Evolutionary conservation across 1,140 invertebrate species (phyloP), one percentile per base, ranked within the genome.

Genomic region (Drosophila grimshawi): DNA sequence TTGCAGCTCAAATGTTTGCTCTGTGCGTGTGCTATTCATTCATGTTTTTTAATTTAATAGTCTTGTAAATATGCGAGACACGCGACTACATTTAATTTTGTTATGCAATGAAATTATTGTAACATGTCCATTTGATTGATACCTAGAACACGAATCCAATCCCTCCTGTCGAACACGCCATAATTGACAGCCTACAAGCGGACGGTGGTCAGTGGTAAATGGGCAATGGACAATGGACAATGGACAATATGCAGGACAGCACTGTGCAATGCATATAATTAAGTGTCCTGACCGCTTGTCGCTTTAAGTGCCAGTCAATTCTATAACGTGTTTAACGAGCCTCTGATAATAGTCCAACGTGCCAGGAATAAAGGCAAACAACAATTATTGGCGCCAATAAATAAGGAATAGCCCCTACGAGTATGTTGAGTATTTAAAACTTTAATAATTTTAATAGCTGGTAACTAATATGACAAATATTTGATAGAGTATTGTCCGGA

Each of bases 1-100:
- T 88, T 61, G 60, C 63, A 68, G 71, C 57, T 64, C 46, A 45
- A 37, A 19, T 39, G 41, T 61, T 11, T 46, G 32, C 35, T 27
- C 30, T 45, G 30, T 72, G 5, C 48, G 51, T 59, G 46, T 68
- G 41, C 11, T 68, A 64, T 74, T 51, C 80, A 75, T 86, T 86
- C 69, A 83, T 86, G 83, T 86, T 88, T 83, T 86, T 86, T 88
- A 88, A 88, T 88, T 89, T 88, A 88, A 89, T 88, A 89, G 83
- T 88, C 83, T 83, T 86, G 83, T 86, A 86, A 86, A 89, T 78
- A 81, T 67, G 63, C 35, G 8, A 46, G 55, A 73, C 83, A 86
- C 83, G 83, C 83, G 80, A 88, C 45, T 83, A 69, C 85, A 88
- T 88, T 88, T 88, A 80, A 88, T 88, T 86, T 39, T 70, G 32